Percentiles rank a stretch among this genome's conserved stretches.
These are phyloP conservation scores for Axinella damicornis DNA, from an alignment of 37 sponge, comb jelly and placozoan genomes.

Conservation along the genomic window DNA sequence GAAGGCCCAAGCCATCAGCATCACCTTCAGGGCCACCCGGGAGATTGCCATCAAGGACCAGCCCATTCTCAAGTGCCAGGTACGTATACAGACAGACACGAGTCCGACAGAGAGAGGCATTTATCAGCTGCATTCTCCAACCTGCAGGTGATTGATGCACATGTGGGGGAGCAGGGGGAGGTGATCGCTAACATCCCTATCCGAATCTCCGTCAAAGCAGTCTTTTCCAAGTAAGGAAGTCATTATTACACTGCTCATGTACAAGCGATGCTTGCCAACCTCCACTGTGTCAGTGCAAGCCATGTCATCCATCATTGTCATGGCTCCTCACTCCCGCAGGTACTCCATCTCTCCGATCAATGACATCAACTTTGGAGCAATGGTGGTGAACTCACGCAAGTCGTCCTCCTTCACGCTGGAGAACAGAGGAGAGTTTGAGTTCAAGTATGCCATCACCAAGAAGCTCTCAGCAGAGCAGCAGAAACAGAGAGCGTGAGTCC, in stretches of 20 bases:
- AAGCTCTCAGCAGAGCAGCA: conserved; percentile 33
- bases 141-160: conserved; percentile 87
- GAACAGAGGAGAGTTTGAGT: conserved; percentile 97
- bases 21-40: conserved; percentile 77
- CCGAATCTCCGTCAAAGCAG: conserved; percentile 84
- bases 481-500: conserved; percentile 20
- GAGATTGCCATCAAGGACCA: conserved; percentile 88
- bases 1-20: conserved; percentile 79
- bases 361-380: conserved; percentile 94
- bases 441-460: conserved; percentile 93
- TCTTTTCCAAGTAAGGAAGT: conserved; percentile 88
- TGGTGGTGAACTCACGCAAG: conserved; percentile 76
- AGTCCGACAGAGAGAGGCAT: too few relatives aligned
- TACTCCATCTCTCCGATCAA: conserved; percentile 82
- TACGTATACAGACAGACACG: conserved; percentile 2
- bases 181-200: conserved; percentile 97
- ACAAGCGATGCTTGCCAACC: too few relatives aligned
- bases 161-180: conserved; percentile 88
- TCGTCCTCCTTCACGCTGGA: conserved; percentile 80
- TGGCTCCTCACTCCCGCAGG: conserved; percentile 19
- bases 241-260: too few relatives aligned
- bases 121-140: too few relatives aligned
- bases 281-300: too few relatives aligned
- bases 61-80: conserved; percentile 89
- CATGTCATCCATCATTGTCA: too few relatives aligned